Base-by-base conservation (phyloP, 1,140 invertebrate genomes). In the Diachasma alloeum region DNA sequence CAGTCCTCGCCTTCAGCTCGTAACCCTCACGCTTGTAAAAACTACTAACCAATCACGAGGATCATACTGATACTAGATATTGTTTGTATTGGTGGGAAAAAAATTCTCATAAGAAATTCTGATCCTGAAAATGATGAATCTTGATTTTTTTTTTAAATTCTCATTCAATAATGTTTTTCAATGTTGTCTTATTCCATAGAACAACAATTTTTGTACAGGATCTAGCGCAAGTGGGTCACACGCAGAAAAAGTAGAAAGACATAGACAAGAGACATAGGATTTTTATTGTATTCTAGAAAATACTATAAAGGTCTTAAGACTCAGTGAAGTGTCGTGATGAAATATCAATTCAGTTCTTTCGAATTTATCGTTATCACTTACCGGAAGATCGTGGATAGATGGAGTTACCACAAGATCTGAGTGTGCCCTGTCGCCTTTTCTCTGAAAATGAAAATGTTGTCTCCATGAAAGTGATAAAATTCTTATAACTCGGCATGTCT, bases 341-440 rank as follows among this genome's bases (percentile, higher is more conserved):
- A 72, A 56, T 75, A 68, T 56, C 36, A 71, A 69, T 71, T 46
- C 22, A 39, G 39, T 69, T n/a, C 13, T 67, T 37, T 39, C 19
- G 26, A 26, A 24, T 56, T 59, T 72, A 44, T n/a, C 68, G 31
- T 26, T 59, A 48, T 70, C 66, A 86, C 88, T 89, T 84, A 90
- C 88, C 86, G 86, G 86, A 82, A 87, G 83, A 80, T 89, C 88
- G 75, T 89, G 88, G 71, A 90, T 81, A 31, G 87, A 89, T 11
- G 87, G 87, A 26, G 88, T 86, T 17, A 89, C 87, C 81, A 88
- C 84, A 37, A 90, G 78, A 71, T 90, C 88, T 77, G 88, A 88
- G 68, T 89, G 85, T 39, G 83, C 84, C 36, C 87, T 82, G 79
- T 89, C 87, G 31, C 85, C 85, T 86, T 88, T 89, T 83, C 81